Evolutionary conservation across 2,797 vertebrate species (phyloP).

Genomic region (Cygnus olor): DNA sequence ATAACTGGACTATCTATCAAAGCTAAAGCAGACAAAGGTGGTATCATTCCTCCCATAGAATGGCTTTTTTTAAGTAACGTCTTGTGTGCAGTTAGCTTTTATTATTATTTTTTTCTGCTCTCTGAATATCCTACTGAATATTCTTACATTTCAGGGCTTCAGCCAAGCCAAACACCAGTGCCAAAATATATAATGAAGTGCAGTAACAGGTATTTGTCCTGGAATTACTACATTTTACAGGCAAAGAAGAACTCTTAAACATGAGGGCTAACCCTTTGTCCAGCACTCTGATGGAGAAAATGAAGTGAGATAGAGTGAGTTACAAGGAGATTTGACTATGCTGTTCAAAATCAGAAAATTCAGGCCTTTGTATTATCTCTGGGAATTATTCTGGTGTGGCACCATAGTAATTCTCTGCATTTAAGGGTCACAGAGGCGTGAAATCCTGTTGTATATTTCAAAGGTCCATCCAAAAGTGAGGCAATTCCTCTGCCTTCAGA

Average conservation of each 20-base stretch:
- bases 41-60: background rate
- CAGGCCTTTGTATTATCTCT: background rate
- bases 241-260: background rate
- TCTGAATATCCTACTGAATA: background rate
- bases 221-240: background rate
- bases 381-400: background rate
- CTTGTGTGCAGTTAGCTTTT: background rate
- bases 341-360: background rate
- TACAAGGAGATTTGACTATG: background rate
- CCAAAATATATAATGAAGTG: background rate
- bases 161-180: background rate
- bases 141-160: background rate
- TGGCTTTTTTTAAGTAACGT: background rate
- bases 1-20: background rate
- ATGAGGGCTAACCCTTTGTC: background rate
- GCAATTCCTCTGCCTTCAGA: background rate
- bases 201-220: background rate
- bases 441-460: background rate
- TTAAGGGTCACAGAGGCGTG: background rate
- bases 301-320: background rate
- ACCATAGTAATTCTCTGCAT: background rate
- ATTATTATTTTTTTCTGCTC: background rate
- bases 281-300: background rate
- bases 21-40: background rate
- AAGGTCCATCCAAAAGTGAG: background rate